phyloP scores from a whole-genome alignment of 2,888 invertebrate genomes.

The Lamellibrachia columna region DNA sequence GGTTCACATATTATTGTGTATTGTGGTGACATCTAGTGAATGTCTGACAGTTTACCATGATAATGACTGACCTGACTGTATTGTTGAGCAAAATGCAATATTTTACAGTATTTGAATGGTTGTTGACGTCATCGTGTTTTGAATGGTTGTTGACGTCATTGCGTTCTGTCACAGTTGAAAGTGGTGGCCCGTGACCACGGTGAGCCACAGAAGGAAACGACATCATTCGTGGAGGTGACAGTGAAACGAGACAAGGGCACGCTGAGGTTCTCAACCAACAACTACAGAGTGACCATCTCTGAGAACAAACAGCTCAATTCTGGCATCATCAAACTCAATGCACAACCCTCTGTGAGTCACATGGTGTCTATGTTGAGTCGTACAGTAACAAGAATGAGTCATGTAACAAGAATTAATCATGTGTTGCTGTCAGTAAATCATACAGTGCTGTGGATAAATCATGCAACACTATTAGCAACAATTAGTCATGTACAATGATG shows the following conservation, averaged over 20 bases:
- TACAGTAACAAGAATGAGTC: neutral
- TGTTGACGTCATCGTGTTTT: neutral
- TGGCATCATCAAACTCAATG: slow-evolving; percentile 31
- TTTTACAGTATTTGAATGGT: too few species aligned
- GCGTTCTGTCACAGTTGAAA: slow-evolving; percentile 26
- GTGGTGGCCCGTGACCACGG: slow-evolving; percentile 45
- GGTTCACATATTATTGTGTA: too few species aligned
- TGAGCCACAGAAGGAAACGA: slow-evolving; percentile 34
- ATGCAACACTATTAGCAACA: too few species aligned
- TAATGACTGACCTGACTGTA: too few species aligned
- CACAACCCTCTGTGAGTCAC: slow-evolving; percentile 39
- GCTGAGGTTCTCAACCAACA: slow-evolving; percentile 36
- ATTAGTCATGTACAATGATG: too few species aligned
- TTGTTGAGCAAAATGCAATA: too few species aligned
- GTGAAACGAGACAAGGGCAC: slow-evolving; percentile 39
- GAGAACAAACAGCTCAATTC: slow-evolving; percentile 34
- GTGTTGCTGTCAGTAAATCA: too few species aligned
- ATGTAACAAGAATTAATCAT: too few species aligned
- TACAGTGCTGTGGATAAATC: too few species aligned
- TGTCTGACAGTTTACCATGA: too few species aligned
- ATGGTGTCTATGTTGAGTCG: neutral
- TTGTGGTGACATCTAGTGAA: too few species aligned
- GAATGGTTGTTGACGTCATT: neutral
- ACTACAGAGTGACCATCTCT: slow-evolving; percentile 32
- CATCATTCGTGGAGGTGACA: slow-evolving; percentile 38